Conservation (phyloP, 2,113 vertebrate species). For the Mirza zaza region DNA sequence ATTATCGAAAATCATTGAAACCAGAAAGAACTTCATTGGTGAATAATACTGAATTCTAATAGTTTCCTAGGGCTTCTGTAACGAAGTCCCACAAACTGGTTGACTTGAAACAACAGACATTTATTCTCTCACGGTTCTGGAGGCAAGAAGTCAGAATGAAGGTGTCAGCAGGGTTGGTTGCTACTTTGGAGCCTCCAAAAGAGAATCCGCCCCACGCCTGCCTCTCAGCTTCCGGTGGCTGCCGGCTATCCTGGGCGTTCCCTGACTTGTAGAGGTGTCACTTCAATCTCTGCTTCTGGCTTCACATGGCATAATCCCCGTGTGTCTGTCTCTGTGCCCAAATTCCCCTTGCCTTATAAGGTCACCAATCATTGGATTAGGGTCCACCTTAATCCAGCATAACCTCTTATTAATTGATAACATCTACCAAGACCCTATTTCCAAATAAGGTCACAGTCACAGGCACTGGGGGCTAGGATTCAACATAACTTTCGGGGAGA, state of each 20-base stretch:
- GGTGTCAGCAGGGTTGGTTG: not conserved
- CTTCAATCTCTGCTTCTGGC: not conserved
- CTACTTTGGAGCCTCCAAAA: not conserved
- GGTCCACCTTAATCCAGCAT: not conserved
- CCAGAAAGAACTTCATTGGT: not conserved
- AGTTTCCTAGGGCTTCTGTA: not conserved
- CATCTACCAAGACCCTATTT: not conserved
- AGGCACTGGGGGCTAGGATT: not conserved
- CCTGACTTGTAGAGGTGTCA: too few relatives aligned
- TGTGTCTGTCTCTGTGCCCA: not conserved
- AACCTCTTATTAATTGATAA: not conserved
- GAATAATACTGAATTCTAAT: not conserved
- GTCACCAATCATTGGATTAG: not conserved
- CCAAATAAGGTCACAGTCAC: not conserved
- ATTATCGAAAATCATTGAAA: not conserved
- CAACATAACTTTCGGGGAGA: not conserved
- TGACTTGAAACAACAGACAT: not conserved
- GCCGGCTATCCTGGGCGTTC: not conserved
- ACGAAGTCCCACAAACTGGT: not conserved
- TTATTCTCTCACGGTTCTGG: not conserved
- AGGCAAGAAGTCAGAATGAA: not conserved
- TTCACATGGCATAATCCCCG: not conserved
- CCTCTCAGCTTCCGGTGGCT: not conserved
- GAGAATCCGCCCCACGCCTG: not conserved
- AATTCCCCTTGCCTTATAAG: not conserved